Evolutionary conservation across 2,113 vertebrate species (phyloP).

Genomic region (Catagonus wagneri): DNA sequence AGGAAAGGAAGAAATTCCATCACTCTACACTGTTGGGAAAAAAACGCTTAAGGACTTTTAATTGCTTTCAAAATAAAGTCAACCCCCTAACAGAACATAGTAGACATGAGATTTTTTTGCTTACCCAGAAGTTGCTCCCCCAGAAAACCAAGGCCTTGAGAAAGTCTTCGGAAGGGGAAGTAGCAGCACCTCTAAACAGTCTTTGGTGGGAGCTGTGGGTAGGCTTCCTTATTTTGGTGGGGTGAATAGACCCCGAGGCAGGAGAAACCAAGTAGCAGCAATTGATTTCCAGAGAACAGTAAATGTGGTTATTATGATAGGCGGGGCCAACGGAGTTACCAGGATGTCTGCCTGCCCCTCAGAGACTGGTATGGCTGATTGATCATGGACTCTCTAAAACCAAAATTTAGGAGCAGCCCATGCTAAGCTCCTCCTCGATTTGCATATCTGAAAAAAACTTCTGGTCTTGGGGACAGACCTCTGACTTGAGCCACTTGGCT

Average conservation of each 20-base stretch:
- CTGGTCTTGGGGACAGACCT: not conserved
- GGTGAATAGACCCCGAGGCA: not conserved
- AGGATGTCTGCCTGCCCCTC: not conserved
- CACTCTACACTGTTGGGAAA: not conserved
- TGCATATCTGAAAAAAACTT: not conserved
- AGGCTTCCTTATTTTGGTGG: not conserved
- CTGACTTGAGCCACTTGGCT: not conserved
- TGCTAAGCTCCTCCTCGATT: not conserved
- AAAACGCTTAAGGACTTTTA: not conserved
- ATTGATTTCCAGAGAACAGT: not conserved
- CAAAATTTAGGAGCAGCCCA: not conserved
- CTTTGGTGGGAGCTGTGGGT: not conserved
- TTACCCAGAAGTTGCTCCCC: not conserved
- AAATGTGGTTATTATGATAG: not conserved
- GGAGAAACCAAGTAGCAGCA: not conserved
- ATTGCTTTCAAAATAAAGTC: constrained; percentile 18
- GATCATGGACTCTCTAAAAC: not conserved
- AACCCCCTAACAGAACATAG: not conserved
- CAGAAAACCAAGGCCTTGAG: not conserved
- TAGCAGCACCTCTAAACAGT: not conserved
- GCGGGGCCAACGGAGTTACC: not conserved
- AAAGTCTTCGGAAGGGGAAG: not conserved
- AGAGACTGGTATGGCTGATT: not conserved
- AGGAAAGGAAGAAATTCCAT: not conserved
- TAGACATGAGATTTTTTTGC: not conserved